Conservation (phyloP, 2,113 vertebrate species). For the Rhea pennata region DNA sequence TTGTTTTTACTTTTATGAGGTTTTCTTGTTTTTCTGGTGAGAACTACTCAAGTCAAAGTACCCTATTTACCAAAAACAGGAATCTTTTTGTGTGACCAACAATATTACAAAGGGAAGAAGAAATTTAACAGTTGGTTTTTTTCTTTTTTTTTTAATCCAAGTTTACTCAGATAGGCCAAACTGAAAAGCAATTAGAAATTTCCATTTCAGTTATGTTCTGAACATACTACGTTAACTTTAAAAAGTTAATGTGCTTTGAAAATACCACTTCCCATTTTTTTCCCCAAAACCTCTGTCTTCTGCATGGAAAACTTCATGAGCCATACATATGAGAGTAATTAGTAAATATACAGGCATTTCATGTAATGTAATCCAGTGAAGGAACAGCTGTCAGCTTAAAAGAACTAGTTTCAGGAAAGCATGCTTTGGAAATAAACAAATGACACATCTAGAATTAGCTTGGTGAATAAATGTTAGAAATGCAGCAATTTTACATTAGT, state of each 20-base stretch:
- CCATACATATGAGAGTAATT: background rate
- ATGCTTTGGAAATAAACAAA: slow-evolving; percentile 10
- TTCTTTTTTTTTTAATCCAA: background rate
- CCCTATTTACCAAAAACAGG: background rate
- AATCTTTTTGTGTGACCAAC: background rate
- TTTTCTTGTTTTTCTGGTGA: too few relatives aligned
- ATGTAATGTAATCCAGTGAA: background rate
- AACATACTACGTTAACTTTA: background rate
- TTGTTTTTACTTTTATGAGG: slow-evolving; percentile 55
- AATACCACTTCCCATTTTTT: background rate
- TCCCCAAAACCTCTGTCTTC: background rate
- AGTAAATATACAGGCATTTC: background rate
- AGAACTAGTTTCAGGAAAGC: background rate
- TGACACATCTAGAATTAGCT: background rate
- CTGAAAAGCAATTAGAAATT: background rate
- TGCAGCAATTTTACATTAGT: background rate
- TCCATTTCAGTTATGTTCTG: background rate
- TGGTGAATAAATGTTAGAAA: background rate
- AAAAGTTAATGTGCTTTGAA: background rate
- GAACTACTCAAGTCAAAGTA: too few relatives aligned
- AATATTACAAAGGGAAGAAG: background rate
- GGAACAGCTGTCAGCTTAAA: slow-evolving; percentile 20
- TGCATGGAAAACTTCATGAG: background rate
- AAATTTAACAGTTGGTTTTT: background rate
- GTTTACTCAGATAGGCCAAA: background rate